Percentiles rank a stretch among this genome's conserved stretches.
These are phyloP conservation scores for Aptenodytes patagonicus DNA, from an alignment of 2,113 vertebrate genomes.

Conservation along the genomic window DNA sequence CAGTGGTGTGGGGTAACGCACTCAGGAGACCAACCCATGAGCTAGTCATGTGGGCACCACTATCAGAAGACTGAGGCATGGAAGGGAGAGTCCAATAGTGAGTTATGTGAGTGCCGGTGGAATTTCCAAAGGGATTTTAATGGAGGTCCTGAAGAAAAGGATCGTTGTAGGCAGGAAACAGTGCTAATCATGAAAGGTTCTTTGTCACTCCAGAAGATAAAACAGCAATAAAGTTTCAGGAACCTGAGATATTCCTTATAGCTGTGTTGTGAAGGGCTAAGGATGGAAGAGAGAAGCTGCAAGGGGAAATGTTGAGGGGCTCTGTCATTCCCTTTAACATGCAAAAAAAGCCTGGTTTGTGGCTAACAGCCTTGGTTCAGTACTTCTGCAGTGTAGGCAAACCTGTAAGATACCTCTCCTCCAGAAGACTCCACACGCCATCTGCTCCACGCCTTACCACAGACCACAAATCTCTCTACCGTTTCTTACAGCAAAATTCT, in stretches of 20 bases:
- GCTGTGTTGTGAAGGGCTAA: neutral
- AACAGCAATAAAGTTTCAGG: neutral
- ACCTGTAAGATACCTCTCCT: neutral
- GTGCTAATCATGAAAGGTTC: neutral
- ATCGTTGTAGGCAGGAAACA: neutral
- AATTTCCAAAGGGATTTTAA: neutral
- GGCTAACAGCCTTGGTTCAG: neutral
- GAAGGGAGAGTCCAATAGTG: neutral
- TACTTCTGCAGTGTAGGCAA: neutral
- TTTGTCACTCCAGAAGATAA: neutral
- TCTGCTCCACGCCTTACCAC: neutral
- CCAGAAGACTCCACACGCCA: neutral
- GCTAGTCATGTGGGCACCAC: neutral
- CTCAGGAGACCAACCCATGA: neutral
- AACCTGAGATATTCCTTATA: neutral
- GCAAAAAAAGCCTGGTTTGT: neutral
- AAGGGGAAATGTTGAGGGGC: neutral
- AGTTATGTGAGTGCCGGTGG: neutral
- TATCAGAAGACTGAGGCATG: neutral
- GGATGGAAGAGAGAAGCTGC: neutral
- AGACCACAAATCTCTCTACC: neutral
- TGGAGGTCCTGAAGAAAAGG: neutral
- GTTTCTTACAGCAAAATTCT: neutral
- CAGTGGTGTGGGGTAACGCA: neutral
- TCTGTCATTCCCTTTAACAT: neutral